Base-by-base conservation (phyloP, 2,113 vertebrate species). In the Anas platyrhynchos region DNA sequence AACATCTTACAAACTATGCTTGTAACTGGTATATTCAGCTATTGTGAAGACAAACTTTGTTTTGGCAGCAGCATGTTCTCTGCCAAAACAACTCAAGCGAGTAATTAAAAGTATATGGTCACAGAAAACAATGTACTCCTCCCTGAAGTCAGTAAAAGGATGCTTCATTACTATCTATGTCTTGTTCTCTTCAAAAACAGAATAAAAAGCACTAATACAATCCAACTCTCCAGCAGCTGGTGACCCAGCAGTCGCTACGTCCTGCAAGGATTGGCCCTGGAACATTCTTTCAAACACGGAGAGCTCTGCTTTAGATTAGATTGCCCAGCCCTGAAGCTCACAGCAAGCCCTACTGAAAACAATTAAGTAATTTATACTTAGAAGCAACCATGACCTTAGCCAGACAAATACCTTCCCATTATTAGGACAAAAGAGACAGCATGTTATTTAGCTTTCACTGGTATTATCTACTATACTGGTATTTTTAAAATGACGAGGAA, bases 401-500 rank as follows among this genome's bases (percentile, higher is more conserved):
- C 90, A 95, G 95, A 87, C 55, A 95, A 94, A 89, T 96, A 95
- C 81, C 93, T 96, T 97, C 85, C 76, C 95, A 91, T 96, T 96
- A 86, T 93, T 96, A 87, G 96, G 95, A 95, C 85, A 91, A 97
- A 95, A 96, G 94, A 96, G 81, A 91, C 79, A 96, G 81, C 67
- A 92, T 88, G 73, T 83, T 96, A 56, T 90, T 94, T 93, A 94
- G 89, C 94, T 97, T 94, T 97, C 96, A 90, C 83, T 94, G 91
- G 89, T 94, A 96, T 95, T 92, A 95, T 92, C 72, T 96, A 77
- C 85, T 90, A 15, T 67, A 44, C 65, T 61, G 93, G 50, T 88
- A 88, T 91, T 97, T 96, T 96, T 90, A 91, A 93, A 96, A 96
- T 88, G 75, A 90, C 80, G 93, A 69, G 84, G 97, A 97, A 96